phyloP scores from a whole-genome alignment of 2,797 vertebrate genomes.

The Helostoma temminkii region DNA sequence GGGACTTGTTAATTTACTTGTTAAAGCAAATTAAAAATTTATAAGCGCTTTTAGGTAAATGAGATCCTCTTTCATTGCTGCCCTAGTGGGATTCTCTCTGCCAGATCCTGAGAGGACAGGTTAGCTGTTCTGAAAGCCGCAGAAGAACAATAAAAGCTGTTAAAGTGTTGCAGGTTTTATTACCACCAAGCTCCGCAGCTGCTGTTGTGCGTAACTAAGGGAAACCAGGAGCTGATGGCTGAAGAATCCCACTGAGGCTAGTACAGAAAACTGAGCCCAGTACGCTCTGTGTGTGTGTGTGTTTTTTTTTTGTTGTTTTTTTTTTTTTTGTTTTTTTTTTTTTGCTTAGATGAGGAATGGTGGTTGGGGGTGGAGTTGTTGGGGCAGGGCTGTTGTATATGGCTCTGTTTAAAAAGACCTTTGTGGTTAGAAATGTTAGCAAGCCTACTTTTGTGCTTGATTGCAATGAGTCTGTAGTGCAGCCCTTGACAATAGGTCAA shows the following conservation, averaged over 20 bases:
- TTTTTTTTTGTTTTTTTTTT: slow-evolving; percentile 41
- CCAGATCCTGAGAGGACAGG: slow-evolving; percentile 92
- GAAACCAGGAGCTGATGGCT: slow-evolving; percentile 87
- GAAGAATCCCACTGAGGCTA: slow-evolving; percentile 76
- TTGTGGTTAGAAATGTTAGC: slow-evolving; percentile 77
- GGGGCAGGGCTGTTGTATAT: slow-evolving; percentile 54
- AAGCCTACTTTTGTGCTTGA: slow-evolving; percentile 77
- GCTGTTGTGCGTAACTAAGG: slow-evolving; percentile 92
- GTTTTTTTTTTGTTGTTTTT: background rate
- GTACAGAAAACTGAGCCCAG: slow-evolving; percentile 68
- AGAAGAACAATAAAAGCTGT: slow-evolving; percentile 98
- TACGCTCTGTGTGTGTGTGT: slow-evolving; percentile 37
- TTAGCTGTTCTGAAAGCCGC: slow-evolving; percentile 91
- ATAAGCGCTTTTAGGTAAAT: slow-evolving; percentile 99
- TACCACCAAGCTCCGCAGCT: slow-evolving; percentile 89
- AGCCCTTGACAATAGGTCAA: slow-evolving; percentile 80
- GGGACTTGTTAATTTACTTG: slow-evolving; percentile 99
- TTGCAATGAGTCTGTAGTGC: slow-evolving; percentile 76
- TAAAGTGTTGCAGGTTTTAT: slow-evolving; percentile 97
- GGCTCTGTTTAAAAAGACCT: slow-evolving; percentile 77
- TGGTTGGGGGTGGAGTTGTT: slow-evolving; percentile 41
- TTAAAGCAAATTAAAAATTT: slow-evolving; percentile 99
- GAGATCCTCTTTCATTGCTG: slow-evolving; percentile 98
- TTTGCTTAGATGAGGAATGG: slow-evolving; percentile 52
- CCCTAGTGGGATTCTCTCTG: slow-evolving; percentile 88